These are phyloP conservation scores for Achroia grisella DNA, from an alignment of 1,140 invertebrate species.

Conservation along the genomic window DNA sequence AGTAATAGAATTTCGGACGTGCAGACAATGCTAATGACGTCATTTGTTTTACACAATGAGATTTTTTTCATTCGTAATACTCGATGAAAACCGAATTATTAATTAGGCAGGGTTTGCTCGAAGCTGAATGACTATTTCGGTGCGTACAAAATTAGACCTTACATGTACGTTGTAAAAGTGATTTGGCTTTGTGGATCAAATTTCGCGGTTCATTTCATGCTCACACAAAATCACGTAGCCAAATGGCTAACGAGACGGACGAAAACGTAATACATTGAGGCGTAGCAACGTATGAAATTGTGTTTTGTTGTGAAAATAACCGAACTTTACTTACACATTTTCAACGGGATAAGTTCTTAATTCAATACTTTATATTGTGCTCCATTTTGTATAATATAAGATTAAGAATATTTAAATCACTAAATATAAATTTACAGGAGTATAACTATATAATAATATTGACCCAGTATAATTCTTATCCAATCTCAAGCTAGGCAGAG, in stretches of 20 bases:
- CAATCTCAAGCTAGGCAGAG: no score
- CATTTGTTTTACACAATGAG: constrained; percentile 4
- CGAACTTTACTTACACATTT: neutral
- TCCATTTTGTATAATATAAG: no score
- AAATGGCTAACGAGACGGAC: neutral
- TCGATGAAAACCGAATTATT: constrained; percentile 20
- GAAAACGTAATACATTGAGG: neutral
- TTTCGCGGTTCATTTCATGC: neutral
- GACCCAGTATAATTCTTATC: no score
- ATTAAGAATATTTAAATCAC: no score
- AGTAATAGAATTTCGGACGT: neutral
- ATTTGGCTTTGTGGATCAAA: neutral
- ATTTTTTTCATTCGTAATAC: constrained; percentile 1
- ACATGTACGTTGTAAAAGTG: neutral
- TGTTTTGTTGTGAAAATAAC: neutral
- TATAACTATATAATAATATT: no score
- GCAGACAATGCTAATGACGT: neutral
- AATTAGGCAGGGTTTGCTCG: constrained; percentile 13
- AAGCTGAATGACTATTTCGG: neutral
- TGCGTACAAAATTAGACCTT: neutral
- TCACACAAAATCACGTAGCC: constrained; percentile 1
- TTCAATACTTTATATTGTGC: no score
- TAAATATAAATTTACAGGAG: no score
- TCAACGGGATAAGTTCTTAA: no score
- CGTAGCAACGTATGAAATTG: no score